Percentiles rank a stretch among this genome's conserved stretches.
Evolutionary conservation across 2,797 vertebrate genomes (phyloP).

Genomic region (Psittacula echo): DNA sequence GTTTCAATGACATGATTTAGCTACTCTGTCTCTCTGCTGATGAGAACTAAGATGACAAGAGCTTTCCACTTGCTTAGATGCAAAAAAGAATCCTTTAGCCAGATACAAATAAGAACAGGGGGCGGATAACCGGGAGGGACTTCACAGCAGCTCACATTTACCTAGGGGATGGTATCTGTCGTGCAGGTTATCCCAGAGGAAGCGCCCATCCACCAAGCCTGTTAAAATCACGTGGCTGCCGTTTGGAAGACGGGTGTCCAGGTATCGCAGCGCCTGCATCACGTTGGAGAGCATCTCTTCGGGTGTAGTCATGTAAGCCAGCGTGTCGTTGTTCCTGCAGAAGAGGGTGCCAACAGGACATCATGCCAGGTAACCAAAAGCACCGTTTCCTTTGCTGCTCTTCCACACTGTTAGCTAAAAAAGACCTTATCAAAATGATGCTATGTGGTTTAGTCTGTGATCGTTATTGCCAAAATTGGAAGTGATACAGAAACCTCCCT

Average conservation of each 20-base stretch:
- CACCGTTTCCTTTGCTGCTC: background rate
- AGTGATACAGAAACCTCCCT: background rate
- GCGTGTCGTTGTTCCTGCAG: constrained; percentile 63
- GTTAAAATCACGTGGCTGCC: constrained; percentile 78
- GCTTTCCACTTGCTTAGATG: background rate
- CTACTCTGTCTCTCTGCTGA: background rate
- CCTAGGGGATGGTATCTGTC: constrained; percentile 79
- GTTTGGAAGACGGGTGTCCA: constrained; percentile 72
- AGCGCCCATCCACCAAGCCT: constrained; percentile 77
- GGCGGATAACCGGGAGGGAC: background rate
- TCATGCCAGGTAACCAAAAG: background rate
- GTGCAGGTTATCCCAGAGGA: constrained; percentile 80
- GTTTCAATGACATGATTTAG: background rate
- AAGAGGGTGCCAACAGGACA: background rate
- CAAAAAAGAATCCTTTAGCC: background rate
- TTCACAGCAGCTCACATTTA: constrained; percentile 8
- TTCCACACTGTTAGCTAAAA: background rate
- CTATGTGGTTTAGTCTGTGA: background rate
- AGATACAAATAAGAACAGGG: background rate
- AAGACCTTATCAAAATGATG: background rate
- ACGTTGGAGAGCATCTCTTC: constrained; percentile 67
- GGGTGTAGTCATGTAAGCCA: constrained; percentile 78
- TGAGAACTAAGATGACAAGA: background rate
- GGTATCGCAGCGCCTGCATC: constrained; percentile 58
- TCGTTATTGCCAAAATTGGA: background rate